phyloP scores from a whole-genome alignment of 2,888 invertebrate genomes.

The Clistopyga incitator region DNA sequence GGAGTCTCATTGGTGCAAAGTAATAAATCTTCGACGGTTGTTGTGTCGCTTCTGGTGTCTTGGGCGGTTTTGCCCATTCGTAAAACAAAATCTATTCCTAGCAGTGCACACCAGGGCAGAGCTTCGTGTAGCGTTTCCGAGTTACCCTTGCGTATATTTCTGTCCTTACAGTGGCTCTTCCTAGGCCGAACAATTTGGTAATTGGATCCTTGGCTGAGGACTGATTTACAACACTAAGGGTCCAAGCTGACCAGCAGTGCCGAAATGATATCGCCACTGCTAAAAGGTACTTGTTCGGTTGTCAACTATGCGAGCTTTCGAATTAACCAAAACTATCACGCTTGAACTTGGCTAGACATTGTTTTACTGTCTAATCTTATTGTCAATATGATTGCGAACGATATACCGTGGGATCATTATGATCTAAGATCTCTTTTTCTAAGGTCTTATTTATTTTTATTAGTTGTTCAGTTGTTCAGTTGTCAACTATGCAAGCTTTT shows the following conservation, averaged over 20 bases:
- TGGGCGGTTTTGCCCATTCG: constrained; percentile 77
- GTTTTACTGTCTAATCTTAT: constrained; percentile 73
- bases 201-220: constrained; percentile 80
- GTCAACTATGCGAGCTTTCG: constrained; percentile 43
- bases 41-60: constrained; percentile 74
- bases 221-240: constrained; percentile 81
- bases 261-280: constrained; percentile 41
- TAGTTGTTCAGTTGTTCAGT: too few species aligned
- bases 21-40: constrained; percentile 76
- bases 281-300: constrained; percentile 30
- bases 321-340: constrained; percentile 73
- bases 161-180: constrained; percentile 29
- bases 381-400: constrained; percentile 20
- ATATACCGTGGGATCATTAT: too few species aligned
- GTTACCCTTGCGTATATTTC: constrained; percentile 32
- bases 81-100: constrained; percentile 76
- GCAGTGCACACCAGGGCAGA: constrained; percentile 18
- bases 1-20: constrained; percentile 49
- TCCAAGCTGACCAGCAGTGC: constrained; percentile 76
- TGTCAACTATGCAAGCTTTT: constrained; percentile 28
- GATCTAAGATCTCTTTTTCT: background rate
- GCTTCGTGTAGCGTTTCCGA: constrained; percentile 31
- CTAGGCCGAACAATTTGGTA: constrained; percentile 82
- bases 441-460: too few species aligned
- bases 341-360: constrained; percentile 72